Conservation (phyloP, 1,140 invertebrate genomes). For the Drosophila murphyi region DNA sequence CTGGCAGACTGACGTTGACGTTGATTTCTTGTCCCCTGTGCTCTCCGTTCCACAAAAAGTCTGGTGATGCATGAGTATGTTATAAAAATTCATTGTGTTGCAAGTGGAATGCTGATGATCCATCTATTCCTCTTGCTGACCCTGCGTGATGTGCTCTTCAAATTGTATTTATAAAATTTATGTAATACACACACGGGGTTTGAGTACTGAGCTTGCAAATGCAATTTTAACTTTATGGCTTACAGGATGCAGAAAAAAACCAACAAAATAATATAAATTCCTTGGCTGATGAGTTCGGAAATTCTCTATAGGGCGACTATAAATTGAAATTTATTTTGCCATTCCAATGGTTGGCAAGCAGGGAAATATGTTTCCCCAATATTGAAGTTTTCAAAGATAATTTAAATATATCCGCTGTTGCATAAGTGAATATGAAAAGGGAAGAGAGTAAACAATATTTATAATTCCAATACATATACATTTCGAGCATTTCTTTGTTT, state of each 20-base stretch:
- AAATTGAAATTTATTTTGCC: background rate
- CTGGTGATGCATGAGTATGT: slow-evolving; percentile 25
- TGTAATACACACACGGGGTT: slow-evolving; percentile 64
- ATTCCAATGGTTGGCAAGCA: no score
- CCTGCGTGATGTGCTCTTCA: slow-evolving; percentile 55
- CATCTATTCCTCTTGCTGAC: slow-evolving; percentile 18
- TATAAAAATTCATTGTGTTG: slow-evolving; percentile 32
- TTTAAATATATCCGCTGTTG: no score
- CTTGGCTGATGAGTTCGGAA: background rate
- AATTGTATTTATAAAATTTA: slow-evolving; percentile 71
- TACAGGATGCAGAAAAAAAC: background rate
- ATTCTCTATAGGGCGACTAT: slow-evolving; percentile 8
- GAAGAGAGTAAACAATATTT: no score
- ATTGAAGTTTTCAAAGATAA: no score
- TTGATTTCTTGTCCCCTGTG: slow-evolving; percentile 36
- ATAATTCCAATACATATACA: background rate
- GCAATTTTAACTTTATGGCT: slow-evolving; percentile 55
- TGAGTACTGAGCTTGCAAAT: slow-evolving; percentile 37
- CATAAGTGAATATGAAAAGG: no score
- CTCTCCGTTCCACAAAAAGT: slow-evolving; percentile 13
- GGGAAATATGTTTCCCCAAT: no score
- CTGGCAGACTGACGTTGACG: slow-evolving; percentile 40
- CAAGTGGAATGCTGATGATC: slow-evolving; percentile 4
- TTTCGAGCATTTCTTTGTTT: slow-evolving; percentile 4
- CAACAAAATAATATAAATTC: background rate